A percentile compares a stretch with the other conserved stretches of the same genome.
phyloP scores from a whole-genome alignment of 2,113 vertebrate genomes.

The Paraplagusia blochii region DNA sequence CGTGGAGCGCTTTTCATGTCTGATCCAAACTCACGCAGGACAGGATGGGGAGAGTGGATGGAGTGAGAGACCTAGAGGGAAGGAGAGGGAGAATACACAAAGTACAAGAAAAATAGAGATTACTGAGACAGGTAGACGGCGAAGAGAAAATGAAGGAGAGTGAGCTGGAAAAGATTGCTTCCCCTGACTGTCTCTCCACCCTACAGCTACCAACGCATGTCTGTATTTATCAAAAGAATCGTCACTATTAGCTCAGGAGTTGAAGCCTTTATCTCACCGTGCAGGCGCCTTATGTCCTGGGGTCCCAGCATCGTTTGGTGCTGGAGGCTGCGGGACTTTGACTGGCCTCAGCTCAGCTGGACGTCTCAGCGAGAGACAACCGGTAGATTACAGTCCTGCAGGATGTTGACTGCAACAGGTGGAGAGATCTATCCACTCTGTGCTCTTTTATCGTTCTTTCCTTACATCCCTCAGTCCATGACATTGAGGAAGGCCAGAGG shows the following conservation, averaged over 20 bases:
- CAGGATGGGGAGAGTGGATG: conserved; percentile 57
- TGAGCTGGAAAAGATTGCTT: conserved; percentile 59
- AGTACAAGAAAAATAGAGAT: conserved; percentile 61
- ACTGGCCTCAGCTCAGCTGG: conserved; percentile 44
- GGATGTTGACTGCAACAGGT: conserved; percentile 62
- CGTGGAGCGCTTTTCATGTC: conserved; percentile 62
- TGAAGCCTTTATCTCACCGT: conserved; percentile 79
- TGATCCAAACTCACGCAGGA: conserved; percentile 70
- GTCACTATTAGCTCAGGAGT: conserved; percentile 75
- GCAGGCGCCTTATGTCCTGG: conserved; percentile 72
- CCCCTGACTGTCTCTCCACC: conserved; percentile 32
- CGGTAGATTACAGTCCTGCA: conserved; percentile 69
- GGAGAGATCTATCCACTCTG: conserved; percentile 49
- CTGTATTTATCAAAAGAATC: conserved; percentile 76
- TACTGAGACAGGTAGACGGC: conserved; percentile 63
- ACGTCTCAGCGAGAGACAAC: conserved; percentile 65
- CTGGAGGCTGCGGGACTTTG: conserved; percentile 50
- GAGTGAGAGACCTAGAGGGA: conserved; percentile 1
- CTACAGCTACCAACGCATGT: conserved; percentile 38
- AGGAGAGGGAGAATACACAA: conserved; percentile 48
- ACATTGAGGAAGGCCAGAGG: conserved; percentile 23
- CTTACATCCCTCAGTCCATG: conserved; percentile 9
- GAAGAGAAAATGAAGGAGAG: conserved; percentile 35
- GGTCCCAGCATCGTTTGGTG: conserved; percentile 48
- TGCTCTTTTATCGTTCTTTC: conserved; percentile 14